A percentile compares a stretch with the other conserved stretches of the same genome.
phyloP scores from a whole-genome alignment of 2,797 vertebrate genomes.

The Pteropus rufus region DNA sequence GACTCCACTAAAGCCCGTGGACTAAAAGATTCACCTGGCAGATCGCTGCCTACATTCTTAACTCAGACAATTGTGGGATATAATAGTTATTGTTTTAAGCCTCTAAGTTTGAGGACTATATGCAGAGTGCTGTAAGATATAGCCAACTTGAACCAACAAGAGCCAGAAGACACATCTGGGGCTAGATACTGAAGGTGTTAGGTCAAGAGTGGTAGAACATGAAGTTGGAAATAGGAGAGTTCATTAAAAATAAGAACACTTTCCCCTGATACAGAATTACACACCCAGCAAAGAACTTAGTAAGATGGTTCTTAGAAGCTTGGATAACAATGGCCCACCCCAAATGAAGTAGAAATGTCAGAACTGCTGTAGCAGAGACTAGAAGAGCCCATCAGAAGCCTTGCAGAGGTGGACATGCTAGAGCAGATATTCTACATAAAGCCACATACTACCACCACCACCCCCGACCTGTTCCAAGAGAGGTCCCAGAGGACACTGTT shows the following conservation, averaged over 20 bases:
- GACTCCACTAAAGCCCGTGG: not conserved
- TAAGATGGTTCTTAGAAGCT: not conserved
- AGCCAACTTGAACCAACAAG: not conserved
- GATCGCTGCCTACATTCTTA: not conserved
- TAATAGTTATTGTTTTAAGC: not conserved
- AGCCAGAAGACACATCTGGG: not conserved
- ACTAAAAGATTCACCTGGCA: not conserved
- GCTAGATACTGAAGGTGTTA: not conserved
- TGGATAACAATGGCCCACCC: not conserved
- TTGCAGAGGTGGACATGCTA: not conserved
- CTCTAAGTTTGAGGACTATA: not conserved
- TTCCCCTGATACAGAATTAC: not conserved
- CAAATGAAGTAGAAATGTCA: not conserved
- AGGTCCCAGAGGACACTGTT: not conserved
- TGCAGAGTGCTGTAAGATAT: not conserved
- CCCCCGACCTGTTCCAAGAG: not conserved
- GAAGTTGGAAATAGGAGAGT: not conserved
- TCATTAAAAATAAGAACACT: not conserved
- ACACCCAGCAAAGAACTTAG: not conserved
- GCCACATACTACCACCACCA: not conserved
- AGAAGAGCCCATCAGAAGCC: not conserved
- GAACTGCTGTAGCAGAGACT: not conserved
- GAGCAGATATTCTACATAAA: not conserved
- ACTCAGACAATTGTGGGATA: not conserved
- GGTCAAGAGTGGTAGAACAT: not conserved